Conservation (phyloP, 2,113 vertebrate genomes). For the Geococcyx californianus region DNA sequence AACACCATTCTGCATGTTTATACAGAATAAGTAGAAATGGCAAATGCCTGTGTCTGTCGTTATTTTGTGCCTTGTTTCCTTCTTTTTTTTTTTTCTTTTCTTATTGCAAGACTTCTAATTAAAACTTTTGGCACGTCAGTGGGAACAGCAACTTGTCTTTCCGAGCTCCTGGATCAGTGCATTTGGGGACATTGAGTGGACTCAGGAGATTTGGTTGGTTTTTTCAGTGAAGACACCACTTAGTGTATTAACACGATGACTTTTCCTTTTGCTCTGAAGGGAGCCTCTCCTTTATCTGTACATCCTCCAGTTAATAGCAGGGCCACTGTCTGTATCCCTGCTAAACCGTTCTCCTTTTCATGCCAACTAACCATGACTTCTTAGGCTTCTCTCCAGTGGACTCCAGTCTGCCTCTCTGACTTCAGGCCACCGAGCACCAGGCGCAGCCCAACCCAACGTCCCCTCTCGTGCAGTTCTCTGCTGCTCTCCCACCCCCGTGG, state of each 20-base stretch:
- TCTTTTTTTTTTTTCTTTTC: not conserved
- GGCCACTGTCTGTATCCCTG: not conserved
- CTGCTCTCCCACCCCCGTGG: not conserved
- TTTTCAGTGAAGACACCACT: not conserved
- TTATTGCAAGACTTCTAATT: not conserved
- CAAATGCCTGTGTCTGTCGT: accelerated
- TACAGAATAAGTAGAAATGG: accelerated
- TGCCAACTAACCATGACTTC: not conserved
- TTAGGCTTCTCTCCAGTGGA: accelerated
- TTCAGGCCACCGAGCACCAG: accelerated
- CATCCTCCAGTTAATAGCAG: not conserved
- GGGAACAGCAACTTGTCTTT: not conserved
- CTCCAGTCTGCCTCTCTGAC: not conserved
- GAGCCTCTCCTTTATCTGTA: not conserved
- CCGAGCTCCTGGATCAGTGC: accelerated
- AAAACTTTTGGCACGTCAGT: not conserved
- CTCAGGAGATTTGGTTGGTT: accelerated
- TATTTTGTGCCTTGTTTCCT: not conserved
- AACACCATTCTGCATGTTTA: not conserved
- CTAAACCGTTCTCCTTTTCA: not conserved
- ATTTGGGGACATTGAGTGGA: not conserved
- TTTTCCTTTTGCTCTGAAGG: not conserved
- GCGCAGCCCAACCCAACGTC: not conserved
- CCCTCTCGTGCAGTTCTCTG: not conserved
- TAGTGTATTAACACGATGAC: accelerated